Percentiles rank a stretch among this genome's conserved stretches.
phyloP scores from a whole-genome alignment of 1,140 invertebrate genomes.

The Scylla paramamosain region DNA sequence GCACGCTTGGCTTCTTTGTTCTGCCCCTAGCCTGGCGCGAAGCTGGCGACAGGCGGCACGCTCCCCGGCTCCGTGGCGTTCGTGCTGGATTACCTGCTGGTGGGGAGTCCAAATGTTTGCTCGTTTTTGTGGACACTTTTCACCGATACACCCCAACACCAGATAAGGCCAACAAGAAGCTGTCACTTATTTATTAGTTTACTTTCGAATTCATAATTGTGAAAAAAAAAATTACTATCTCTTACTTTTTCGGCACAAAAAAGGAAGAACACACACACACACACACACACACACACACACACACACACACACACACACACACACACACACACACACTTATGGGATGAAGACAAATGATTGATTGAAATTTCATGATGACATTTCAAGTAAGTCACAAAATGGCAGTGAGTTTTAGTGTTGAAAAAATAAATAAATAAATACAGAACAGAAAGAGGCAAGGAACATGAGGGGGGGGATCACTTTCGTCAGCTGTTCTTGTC shows the following conservation, averaged over 20 bases:
- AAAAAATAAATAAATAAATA: background rate
- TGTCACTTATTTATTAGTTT: background rate
- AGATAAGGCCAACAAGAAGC: background rate
- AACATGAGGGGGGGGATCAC: too few species aligned
- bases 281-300: conserved; percentile 3
- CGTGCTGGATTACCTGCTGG: background rate
- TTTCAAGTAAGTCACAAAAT: background rate
- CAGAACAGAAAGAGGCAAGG: background rate
- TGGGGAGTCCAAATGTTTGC: background rate
- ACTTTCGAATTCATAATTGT: background rate
- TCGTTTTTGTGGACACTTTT: too few species aligned
- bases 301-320: too few species aligned
- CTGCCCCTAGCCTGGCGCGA: conserved; percentile 50
- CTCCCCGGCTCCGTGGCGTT: background rate
- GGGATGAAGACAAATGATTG: background rate
- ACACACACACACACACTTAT: too few species aligned
- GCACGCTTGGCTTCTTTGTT: conserved; percentile 51
- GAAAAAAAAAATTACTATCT: background rate
- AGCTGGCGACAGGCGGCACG: conserved; percentile 52
- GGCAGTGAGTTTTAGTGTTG: too few species aligned
- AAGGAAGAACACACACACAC: background rate
- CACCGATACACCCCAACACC: background rate
- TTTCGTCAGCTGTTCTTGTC: too few species aligned
- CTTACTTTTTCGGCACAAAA: background rate
- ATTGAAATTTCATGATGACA: background rate